phyloP scores from a whole-genome alignment of 2,888 invertebrate species.

The Drosophila mayaguana region DNA sequence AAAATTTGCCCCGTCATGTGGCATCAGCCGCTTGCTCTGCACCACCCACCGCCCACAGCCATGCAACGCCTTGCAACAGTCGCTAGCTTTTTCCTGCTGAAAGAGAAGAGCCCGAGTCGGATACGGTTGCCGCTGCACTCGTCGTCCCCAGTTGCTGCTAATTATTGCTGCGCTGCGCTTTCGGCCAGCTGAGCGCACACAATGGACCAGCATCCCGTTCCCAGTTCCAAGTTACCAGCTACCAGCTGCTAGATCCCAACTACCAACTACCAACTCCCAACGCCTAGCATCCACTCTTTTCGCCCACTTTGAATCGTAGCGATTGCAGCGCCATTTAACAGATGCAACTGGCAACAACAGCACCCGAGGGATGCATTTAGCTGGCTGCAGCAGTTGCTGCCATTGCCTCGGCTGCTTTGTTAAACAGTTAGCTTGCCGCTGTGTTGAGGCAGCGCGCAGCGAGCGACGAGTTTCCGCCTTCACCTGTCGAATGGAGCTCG shows the following conservation, averaged over 20 bases:
- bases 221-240: not conserved
- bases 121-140: not conserved
- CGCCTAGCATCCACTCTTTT: not conserved
- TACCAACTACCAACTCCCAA: not conserved
- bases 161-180: conserved; percentile 62
- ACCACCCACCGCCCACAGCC: not conserved
- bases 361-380: conserved; percentile 62
- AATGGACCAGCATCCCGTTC: conserved; percentile 20
- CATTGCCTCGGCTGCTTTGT: conserved; percentile 25
- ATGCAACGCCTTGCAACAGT: too few relatives aligned
- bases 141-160: conserved; percentile 57
- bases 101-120: not conserved
- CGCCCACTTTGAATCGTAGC: conserved; percentile 19
- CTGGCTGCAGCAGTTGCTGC: conserved; percentile 37
- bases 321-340: conserved; percentile 54
- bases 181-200: conserved; percentile 57
- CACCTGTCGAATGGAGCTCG: conserved; percentile 20
- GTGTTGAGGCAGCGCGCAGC: conserved; percentile 8
- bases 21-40: conserved; percentile 2
- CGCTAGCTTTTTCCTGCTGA: conserved; percentile 5
- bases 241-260: not conserved
- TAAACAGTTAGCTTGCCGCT: conserved; percentile 40
- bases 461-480: conserved; percentile 8
- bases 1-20: conserved; percentile 54
- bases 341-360: conserved; percentile 62